Percentiles rank a stretch among this genome's conserved stretches.
Conservation (phyloP, 1,140 invertebrate genomes). For the Heliconius hermathena region DNA sequence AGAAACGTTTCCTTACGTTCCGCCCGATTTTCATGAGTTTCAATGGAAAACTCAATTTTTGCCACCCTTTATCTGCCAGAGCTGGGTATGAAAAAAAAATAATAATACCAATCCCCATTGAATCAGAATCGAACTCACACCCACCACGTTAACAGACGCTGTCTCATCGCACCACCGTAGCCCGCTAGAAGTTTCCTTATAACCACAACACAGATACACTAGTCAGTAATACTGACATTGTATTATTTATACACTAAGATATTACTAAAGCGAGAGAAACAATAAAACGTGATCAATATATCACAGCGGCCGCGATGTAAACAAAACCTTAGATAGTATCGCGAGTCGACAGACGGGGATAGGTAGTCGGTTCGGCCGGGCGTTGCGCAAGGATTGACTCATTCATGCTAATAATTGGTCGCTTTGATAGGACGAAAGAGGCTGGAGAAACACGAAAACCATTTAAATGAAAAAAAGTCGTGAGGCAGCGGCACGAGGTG, state of each 20-base stretch:
- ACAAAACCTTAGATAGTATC: conserved; percentile 39
- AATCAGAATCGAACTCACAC: too few species aligned
- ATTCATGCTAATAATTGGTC: conserved; percentile 17
- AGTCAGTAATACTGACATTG: neutral
- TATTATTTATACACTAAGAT: neutral
- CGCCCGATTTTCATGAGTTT: too few species aligned
- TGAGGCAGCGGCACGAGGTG: too few species aligned
- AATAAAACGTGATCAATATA: conserved; percentile 36
- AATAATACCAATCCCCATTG: too few species aligned
- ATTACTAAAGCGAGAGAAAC: conserved; percentile 3
- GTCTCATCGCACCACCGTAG: too few species aligned
- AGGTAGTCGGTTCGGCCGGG: conserved; percentile 28
- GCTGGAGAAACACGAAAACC: neutral
- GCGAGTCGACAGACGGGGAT: conserved; percentile 21
- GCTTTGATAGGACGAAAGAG: neutral
- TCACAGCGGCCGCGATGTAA: conserved; percentile 33
- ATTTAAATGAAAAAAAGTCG: too few species aligned
- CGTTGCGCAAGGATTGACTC: conserved; percentile 43
- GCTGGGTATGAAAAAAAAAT: too few species aligned
- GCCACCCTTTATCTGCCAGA: too few species aligned
- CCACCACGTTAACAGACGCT: too few species aligned
- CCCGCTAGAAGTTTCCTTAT: too few species aligned
- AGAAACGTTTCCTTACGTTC: too few species aligned
- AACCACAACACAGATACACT: neutral
- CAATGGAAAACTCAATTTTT: too few species aligned